Evolutionary conservation across 1,140 invertebrate genomes (phyloP).

Genomic region (Cataglyphis hispanica): DNA sequence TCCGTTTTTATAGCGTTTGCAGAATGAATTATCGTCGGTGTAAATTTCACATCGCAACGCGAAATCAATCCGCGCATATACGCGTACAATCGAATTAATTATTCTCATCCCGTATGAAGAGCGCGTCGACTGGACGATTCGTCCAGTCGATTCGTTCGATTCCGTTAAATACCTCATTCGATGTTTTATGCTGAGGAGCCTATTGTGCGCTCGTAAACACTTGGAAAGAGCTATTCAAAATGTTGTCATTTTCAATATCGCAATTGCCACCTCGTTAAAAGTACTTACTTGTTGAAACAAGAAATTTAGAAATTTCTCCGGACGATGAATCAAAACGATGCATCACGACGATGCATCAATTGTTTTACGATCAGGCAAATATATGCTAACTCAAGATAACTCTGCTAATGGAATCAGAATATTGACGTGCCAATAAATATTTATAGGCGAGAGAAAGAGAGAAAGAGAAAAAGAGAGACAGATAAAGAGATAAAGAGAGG

Average conservation of each 20-base stretch:
- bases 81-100: conserved; percentile 52
- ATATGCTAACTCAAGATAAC: conserved; percentile 43
- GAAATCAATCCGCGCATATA: background rate
- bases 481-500: conserved; percentile 14
- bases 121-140: conserved; percentile 22
- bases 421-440: conserved; percentile 53
- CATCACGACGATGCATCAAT: conserved; percentile 14
- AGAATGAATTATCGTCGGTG: conserved; percentile 26
- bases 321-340: too few relatives aligned
- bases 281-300: background rate
- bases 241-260: conserved; percentile 4
- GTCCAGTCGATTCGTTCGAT: background rate
- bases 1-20: background rate
- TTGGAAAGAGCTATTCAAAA: background rate
- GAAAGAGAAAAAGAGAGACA: conserved; percentile 15
- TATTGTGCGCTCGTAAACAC: conserved; percentile 1
- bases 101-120: conserved; percentile 55
- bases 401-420: conserved; percentile 52
- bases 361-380: conserved; percentile 25
- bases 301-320: background rate
- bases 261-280: background rate
- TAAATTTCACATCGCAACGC: background rate
- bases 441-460: conserved; percentile 37
- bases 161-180: conserved; percentile 46
- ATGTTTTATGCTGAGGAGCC: conserved; percentile 23